phyloP scores from a whole-genome alignment of 2,888 invertebrate genomes.

The Ophion ventricosus region DNA sequence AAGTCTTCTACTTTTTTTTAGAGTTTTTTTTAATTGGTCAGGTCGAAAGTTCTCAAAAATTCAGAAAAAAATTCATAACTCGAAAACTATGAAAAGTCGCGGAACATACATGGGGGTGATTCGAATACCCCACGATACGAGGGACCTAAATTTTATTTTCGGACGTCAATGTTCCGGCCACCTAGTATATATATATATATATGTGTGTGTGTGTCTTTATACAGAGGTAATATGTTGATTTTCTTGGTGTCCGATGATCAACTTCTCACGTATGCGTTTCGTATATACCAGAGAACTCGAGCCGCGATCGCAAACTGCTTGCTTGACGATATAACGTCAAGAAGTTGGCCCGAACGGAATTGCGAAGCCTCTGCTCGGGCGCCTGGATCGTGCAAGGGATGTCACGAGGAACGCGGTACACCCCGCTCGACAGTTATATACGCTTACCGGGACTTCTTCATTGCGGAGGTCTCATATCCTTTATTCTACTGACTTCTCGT shows the following conservation, averaged over 20 bases:
- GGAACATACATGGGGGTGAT: too few relatives aligned
- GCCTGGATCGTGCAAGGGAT: constrained; percentile 28
- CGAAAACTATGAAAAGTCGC: too few relatives aligned
- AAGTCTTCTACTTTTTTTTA: too few relatives aligned
- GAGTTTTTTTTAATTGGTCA: too few relatives aligned
- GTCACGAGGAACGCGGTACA: constrained; percentile 50
- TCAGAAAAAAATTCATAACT: too few relatives aligned
- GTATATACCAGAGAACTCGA: constrained; percentile 61
- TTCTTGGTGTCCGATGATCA: constrained; percentile 58
- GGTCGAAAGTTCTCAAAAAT: too few relatives aligned
- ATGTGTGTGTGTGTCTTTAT: background rate
- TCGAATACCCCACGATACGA: too few relatives aligned
- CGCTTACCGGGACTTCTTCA: constrained; percentile 14
- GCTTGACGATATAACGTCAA: constrained; percentile 57
- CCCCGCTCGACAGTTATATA: constrained; percentile 8
- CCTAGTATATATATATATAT: background rate
- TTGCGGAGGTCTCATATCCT: background rate
- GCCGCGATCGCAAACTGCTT: constrained; percentile 38
- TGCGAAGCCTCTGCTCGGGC: constrained; percentile 29
- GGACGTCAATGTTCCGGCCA: too few relatives aligned
- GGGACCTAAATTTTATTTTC: too few relatives aligned
- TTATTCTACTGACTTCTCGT: constrained; percentile 1
- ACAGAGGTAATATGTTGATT: constrained; percentile 20
- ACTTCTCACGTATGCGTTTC: constrained; percentile 63
- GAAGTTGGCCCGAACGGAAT: constrained; percentile 61